A percentile compares a stretch with the other conserved stretches of the same genome.
Evolutionary conservation across 2,888 invertebrate species (phyloP).

Genomic region (Diplazon laetatorius): DNA sequence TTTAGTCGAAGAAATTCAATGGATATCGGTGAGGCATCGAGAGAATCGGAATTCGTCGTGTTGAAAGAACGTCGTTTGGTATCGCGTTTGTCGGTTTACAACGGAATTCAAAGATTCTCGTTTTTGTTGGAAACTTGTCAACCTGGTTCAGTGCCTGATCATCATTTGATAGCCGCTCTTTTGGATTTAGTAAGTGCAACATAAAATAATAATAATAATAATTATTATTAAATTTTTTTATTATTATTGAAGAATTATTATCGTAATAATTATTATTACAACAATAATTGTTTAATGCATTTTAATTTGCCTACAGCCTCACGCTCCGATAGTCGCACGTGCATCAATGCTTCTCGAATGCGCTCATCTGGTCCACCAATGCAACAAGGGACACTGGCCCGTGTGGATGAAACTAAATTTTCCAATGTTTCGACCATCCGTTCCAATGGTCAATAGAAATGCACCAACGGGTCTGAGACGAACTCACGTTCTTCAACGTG

Average conservation of each 20-base stretch:
- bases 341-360: constrained; percentile 97
- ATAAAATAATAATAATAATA: no score
- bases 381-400: constrained; percentile 99
- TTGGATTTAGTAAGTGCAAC: constrained; percentile 92
- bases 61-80: constrained; percentile 94
- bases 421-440: constrained; percentile 89
- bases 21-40: constrained; percentile 90
- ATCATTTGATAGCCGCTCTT: constrained; percentile 96
- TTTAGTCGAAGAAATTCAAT: constrained; percentile 92
- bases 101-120: constrained; percentile 95
- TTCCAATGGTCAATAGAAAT: constrained; percentile 84
- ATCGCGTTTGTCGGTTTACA: constrained; percentile 89
- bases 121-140: constrained; percentile 97
- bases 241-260: no score
- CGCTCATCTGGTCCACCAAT: constrained; percentile 97
- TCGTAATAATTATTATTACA: no score
- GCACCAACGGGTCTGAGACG: constrained; percentile 86
- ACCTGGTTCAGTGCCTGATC: constrained; percentile 98
- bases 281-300: background rate
- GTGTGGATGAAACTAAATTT: constrained; percentile 97
- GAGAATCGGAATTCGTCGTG: constrained; percentile 94
- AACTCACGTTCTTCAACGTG: constrained; percentile 90
- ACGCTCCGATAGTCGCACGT: constrained; percentile 96
- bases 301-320: constrained; percentile 85
- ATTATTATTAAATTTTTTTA: no score